Evolutionary conservation across 2,888 invertebrate species (phyloP), one percentile per base, ranked within the genome.

Genomic region (Ennomos quercinarius): DNA sequence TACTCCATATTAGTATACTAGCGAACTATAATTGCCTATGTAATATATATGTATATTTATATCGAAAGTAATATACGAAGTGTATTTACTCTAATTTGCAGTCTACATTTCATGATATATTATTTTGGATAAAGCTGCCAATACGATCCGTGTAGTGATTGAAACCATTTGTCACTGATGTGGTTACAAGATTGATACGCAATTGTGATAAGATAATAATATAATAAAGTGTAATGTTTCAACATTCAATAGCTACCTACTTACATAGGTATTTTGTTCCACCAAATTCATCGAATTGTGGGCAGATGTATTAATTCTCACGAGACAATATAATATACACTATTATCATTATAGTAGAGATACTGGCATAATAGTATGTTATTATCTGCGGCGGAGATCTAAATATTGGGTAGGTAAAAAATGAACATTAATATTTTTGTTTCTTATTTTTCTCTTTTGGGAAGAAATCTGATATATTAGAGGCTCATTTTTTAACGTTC

Each of bases 301-400:
- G 35, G 41, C 61, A 61, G 55, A 54, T 63, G 54, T 56, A 62
- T 63, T 59, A 50, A 68, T 76, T 77, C 73, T 66, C 76, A 78
- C 74, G 71, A 72, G 61, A 67, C 69, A 71, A 71, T 72, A 74
- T 70, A 71, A 17, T 2, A 1, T 17, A 17, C 4, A 62, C 56
- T 67, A 69, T 73, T 66, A 72, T 68, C 17, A 17, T 17, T 17
- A 17, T 17, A 17, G 17, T 17, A 4, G 17, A 17, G 17, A 17
- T 17, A 17, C 17, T 17, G 17, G 17, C 17, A 17, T 17, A 17
- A 17, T 17, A 17, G 1, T 17, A 17, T 17, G n/a, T n/a, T n/a
- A n/a, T n/a, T n/a, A n/a, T n/a, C n/a, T n/a, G n/a, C 17, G 1
- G 17, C 1, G 17, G 17, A 17, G 17, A 4, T 17, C 17, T 17